Percentiles rank a stretch among this genome's conserved stretches.
Evolutionary conservation across 2,888 invertebrate genomes (phyloP).

Genomic region (Stenolophus ochropezus): DNA sequence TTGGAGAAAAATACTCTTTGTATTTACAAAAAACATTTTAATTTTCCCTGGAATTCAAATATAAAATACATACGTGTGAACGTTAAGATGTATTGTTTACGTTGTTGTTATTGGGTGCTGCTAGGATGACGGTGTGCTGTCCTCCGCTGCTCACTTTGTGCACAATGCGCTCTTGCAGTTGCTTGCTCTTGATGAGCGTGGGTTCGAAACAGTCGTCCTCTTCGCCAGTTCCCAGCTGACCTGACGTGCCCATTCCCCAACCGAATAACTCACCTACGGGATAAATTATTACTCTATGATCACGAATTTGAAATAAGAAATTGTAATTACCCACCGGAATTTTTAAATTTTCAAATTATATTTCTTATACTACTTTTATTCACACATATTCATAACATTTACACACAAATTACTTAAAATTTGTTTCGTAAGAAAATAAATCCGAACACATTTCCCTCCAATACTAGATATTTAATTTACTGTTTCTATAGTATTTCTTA

Average conservation of each 20-base stretch:
- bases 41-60: slow-evolving; percentile 42
- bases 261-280: slow-evolving; percentile 82
- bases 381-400: too few species aligned
- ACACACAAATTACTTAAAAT: too few species aligned
- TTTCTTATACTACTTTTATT: too few species aligned
- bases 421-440: too few species aligned
- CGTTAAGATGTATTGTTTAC: slow-evolving; percentile 43
- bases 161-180: slow-evolving; percentile 77
- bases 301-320: too few species aligned
- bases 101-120: slow-evolving; percentile 66
- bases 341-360: too few species aligned
- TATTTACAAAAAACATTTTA: slow-evolving; percentile 7
- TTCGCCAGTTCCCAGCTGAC: slow-evolving; percentile 88
- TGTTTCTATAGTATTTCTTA: too few species aligned
- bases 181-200: slow-evolving; percentile 79
- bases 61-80: slow-evolving; percentile 37
- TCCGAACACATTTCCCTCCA: too few species aligned
- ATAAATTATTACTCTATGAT: too few species aligned
- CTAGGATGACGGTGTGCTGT: slow-evolving; percentile 88
- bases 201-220: slow-evolving; percentile 80
- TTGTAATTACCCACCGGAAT: too few species aligned
- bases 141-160: slow-evolving; percentile 85
- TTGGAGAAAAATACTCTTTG: slow-evolving; percentile 6
- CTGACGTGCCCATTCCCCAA: slow-evolving; percentile 96
- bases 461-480: too few species aligned